phyloP scores from a whole-genome alignment of 2,888 invertebrate species.

The Ditylenchus weischeri region DNA sequence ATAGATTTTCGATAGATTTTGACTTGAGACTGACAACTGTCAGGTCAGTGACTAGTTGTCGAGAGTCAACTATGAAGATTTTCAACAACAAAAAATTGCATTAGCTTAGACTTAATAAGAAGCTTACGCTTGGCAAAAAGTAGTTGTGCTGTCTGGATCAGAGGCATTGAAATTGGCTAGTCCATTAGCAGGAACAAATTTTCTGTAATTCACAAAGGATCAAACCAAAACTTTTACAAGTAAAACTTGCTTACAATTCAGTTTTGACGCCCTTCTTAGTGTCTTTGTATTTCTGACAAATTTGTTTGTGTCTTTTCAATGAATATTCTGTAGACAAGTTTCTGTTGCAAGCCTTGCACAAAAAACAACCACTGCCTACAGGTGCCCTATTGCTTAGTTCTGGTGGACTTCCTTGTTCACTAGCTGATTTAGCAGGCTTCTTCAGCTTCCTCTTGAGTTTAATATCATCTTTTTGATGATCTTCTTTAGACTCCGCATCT shows the following conservation, averaged over 20 bases:
- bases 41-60: too few species aligned
- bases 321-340: slow-evolving; percentile 4
- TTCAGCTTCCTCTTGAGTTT: background rate
- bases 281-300: slow-evolving; percentile 9
- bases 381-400: background rate
- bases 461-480: too few species aligned
- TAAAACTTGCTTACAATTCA: background rate
- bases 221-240: background rate
- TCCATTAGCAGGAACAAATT: background rate
- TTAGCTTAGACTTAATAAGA: too few species aligned
- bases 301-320: background rate
- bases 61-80: too few species aligned
- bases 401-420: background rate
- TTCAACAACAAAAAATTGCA: too few species aligned
- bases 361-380: background rate
- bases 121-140: background rate
- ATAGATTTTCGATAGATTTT: too few species aligned
- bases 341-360: background rate
- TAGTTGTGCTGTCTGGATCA: slow-evolving; percentile 5
- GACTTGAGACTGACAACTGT: too few species aligned
- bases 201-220: background rate
- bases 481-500: too few species aligned
- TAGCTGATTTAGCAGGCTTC: background rate
- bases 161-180: background rate
- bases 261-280: too few species aligned